Percentiles rank a stretch among this genome's conserved stretches.
phyloP scores from a whole-genome alignment of 2,888 invertebrate species.

The Phymatocera aterrima region DNA sequence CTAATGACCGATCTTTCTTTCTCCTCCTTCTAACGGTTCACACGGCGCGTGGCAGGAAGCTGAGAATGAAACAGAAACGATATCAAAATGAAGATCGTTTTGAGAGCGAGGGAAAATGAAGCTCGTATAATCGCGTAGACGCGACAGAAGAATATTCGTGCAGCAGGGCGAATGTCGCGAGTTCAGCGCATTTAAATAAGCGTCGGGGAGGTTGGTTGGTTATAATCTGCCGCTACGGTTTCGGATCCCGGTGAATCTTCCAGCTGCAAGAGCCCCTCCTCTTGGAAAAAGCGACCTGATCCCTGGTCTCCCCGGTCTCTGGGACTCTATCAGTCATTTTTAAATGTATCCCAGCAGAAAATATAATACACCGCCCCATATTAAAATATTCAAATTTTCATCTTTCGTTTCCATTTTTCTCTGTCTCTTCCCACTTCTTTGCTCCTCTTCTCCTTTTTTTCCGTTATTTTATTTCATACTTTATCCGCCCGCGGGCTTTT shows the following conservation, averaged over 20 bases:
- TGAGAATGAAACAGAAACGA: neutral
- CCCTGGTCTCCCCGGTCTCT: neutral
- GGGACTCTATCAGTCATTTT: conserved; percentile 33
- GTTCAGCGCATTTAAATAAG: conserved; percentile 39
- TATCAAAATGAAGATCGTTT: neutral
- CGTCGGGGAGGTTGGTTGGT: too few species aligned
- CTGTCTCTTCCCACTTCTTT: neutral
- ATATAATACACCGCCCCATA: conserved; percentile 50
- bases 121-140: conserved; percentile 31
- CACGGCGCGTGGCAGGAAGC: neutral
- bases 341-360: conserved; percentile 42
- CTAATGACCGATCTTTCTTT: too few species aligned
- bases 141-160: neutral
- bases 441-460: neutral
- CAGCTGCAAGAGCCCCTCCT: neutral
- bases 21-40: too few species aligned
- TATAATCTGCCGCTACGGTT: conserved; percentile 25
- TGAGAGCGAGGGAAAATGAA: conserved; percentile 14
- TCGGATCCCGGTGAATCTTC: too few species aligned
- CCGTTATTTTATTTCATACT: neutral
- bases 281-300: neutral
- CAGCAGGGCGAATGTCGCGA: conserved; percentile 13
- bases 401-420: neutral
- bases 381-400: conserved; percentile 53
- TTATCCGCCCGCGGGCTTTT: conserved; percentile 46